Evolutionary conservation across 2,888 invertebrate species (phyloP).

Genomic region (Leuctra nigra): DNA sequence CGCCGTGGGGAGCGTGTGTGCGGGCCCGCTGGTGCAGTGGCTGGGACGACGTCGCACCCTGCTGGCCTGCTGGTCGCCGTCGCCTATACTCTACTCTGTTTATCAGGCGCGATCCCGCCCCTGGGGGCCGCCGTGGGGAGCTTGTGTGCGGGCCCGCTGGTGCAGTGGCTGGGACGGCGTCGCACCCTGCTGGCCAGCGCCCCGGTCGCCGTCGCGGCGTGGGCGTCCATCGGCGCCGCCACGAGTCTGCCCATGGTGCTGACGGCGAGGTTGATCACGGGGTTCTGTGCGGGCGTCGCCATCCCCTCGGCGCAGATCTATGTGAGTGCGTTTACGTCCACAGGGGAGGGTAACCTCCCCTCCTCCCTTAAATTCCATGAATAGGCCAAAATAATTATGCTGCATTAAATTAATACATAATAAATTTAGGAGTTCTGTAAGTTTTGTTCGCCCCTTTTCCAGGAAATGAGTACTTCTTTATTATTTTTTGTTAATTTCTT

Average conservation of each 20-base stretch:
- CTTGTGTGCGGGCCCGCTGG: slow-evolving; percentile 46
- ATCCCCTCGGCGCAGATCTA: slow-evolving; percentile 57
- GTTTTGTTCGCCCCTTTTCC: too few species aligned
- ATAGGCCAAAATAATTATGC: too few species aligned
- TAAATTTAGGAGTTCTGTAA: too few species aligned
- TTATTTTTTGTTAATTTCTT: too few species aligned
- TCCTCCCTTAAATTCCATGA: too few species aligned
- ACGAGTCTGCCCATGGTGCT: slow-evolving; percentile 44
- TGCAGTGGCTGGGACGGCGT: slow-evolving; percentile 45
- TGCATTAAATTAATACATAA: too few species aligned
- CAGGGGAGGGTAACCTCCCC: too few species aligned
- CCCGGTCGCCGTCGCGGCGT: slow-evolving; percentile 47
- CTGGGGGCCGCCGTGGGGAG: slow-evolving; percentile 53
- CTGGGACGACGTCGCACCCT: slow-evolving; percentile 45
- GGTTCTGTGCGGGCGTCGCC: slow-evolving; percentile 53
- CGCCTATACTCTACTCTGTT: too few species aligned
- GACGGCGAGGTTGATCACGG: slow-evolving; percentile 48
- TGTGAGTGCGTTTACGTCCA: slow-evolving; percentile 37
- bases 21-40: slow-evolving; percentile 48
- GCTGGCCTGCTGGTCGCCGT: slow-evolving; percentile 47
- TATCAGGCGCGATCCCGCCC: slow-evolving; percentile 51
- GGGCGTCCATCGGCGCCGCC: slow-evolving; percentile 48
- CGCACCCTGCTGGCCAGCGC: slow-evolving; percentile 47
- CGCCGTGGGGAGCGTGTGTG: slow-evolving; percentile 47
- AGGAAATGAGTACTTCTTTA: too few species aligned